Evolutionary conservation across 2,888 invertebrate species (phyloP).

Genomic region (Peribatodes rhomboidaria): DNA sequence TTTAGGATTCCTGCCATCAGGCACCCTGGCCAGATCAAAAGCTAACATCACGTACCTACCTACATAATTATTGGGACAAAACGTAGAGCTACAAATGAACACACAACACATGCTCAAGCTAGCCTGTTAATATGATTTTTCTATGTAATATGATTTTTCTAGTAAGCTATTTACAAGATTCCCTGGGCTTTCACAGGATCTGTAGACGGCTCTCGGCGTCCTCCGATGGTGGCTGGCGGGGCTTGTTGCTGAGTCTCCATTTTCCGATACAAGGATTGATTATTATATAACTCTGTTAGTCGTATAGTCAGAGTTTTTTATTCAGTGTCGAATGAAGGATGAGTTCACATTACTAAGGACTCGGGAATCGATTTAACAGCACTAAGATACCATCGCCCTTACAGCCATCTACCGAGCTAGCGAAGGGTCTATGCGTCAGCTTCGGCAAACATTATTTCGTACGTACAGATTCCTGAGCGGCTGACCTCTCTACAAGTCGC

Average conservation of each 20-base stretch:
- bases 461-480: no score
- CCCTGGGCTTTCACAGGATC: slow-evolving; percentile 82
- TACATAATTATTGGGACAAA: not conserved
- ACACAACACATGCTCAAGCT: not conserved
- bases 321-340: not conserved
- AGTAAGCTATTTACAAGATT: slow-evolving; percentile 68
- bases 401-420: not conserved
- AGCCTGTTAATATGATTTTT: not conserved
- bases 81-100: not conserved
- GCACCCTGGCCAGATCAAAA: no score
- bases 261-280: slow-evolving; percentile 38
- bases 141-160: not conserved
- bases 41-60: no score
- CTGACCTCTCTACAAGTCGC: no score
- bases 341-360: slow-evolving; percentile 8
- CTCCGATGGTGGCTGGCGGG: slow-evolving; percentile 59
- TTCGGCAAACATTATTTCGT: no score
- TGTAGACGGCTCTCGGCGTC: slow-evolving; percentile 69
- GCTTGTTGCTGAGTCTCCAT: slow-evolving; percentile 70
- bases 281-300: not conserved
- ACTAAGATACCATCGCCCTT: not conserved
- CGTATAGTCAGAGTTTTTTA: not conserved
- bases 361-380: slow-evolving; percentile 27
- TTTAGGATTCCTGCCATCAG: no score
- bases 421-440: no score